Percentiles rank a stretch among this genome's conserved stretches.
Conservation (phyloP, 2,888 invertebrate species). For the Nemurella pictetii region DNA sequence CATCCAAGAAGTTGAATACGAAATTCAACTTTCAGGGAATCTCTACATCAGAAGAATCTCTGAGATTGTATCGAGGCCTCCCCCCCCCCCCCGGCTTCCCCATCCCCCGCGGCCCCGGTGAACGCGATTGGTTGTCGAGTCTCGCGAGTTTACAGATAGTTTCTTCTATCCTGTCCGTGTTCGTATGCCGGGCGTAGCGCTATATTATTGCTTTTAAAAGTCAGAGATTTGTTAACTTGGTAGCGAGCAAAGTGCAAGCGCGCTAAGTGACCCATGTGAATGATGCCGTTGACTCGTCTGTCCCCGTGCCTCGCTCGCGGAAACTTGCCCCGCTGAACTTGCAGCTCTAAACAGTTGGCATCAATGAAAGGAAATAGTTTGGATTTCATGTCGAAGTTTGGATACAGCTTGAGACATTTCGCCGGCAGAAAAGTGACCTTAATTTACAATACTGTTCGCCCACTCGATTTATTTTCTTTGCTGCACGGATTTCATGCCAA, state of each 20-base stretch:
- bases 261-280: not conserved
- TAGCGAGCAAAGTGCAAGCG: not conserved
- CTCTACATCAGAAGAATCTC: not conserved
- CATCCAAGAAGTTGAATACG: not conserved
- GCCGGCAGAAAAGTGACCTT: too few species aligned
- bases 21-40: not conserved
- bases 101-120: too few species aligned
- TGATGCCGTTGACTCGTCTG: not conserved
- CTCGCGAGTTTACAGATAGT: not conserved
- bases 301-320: not conserved
- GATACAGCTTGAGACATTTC: too few species aligned
- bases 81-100: too few species aligned
- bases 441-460: too few species aligned
- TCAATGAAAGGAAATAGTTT: too few species aligned
- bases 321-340: too few species aligned
- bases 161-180: not conserved
- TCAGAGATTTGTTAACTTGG: not conserved
- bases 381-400: too few species aligned
- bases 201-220: not conserved
- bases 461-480: too few species aligned
- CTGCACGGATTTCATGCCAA: too few species aligned
- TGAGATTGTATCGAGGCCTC: not conserved
- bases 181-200: not conserved
- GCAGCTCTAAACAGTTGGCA: too few species aligned
- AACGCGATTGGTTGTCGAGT: too few species aligned